A percentile compares a stretch with the other conserved stretches of the same genome.
Conservation (phyloP, 1,140 invertebrate species). For the Copidosoma floridanum region DNA sequence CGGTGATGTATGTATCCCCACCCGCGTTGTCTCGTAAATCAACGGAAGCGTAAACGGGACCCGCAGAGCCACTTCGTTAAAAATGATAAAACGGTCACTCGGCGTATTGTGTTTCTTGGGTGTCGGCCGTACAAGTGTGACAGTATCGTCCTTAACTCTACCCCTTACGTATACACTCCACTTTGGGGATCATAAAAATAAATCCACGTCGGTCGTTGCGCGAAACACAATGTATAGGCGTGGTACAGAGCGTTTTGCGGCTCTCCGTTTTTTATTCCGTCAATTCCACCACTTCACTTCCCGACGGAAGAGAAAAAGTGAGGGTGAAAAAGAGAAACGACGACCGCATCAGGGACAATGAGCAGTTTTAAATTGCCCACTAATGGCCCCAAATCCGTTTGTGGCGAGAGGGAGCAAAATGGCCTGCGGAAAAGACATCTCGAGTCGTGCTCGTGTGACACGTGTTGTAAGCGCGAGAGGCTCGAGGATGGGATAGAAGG, state of each 20-base stretch:
- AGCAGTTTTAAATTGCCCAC: slow-evolving; percentile 10
- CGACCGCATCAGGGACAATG: slow-evolving; percentile 8
- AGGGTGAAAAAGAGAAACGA: too few relatives aligned
- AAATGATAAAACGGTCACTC: not conserved
- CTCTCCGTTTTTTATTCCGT: not conserved
- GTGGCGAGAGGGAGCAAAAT: slow-evolving; percentile 1
- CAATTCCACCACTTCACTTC: not conserved
- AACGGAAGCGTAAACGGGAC: not conserved
- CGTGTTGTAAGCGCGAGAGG: not conserved
- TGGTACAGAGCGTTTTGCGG: not conserved
- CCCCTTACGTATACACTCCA: not conserved
- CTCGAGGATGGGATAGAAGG: too few relatives aligned
- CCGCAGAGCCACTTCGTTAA: not conserved
- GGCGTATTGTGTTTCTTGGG: too few relatives aligned
- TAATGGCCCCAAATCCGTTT: slow-evolving; percentile 9
- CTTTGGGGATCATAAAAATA: slow-evolving; percentile 5
- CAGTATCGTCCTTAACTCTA: too few relatives aligned
- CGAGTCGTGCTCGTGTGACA: not conserved
- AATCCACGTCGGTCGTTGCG: not conserved
- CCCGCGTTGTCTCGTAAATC: too few relatives aligned
- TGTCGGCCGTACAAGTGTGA: too few relatives aligned
- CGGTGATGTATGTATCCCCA: too few relatives aligned
- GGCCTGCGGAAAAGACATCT: slow-evolving; percentile 1
- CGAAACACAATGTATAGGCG: not conserved
- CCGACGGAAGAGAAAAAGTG: too few relatives aligned